A percentile compares a stretch with the other conserved stretches of the same genome.
These are phyloP conservation scores for Gortyna flavago DNA, from an alignment of 2,888 invertebrate species.

Conservation along the genomic window DNA sequence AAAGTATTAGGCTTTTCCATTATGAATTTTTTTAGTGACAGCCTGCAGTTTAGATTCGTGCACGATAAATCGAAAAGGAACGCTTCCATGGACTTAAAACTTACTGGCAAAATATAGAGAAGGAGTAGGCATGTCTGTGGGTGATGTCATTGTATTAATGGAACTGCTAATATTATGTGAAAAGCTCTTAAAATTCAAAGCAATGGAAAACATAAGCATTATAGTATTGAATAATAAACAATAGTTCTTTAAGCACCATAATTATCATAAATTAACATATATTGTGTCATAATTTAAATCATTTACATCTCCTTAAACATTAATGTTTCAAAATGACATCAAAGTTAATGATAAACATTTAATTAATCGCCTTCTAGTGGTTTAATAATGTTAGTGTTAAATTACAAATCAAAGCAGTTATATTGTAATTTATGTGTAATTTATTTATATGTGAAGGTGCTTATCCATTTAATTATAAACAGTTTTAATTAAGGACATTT, in stretches of 20 bases:
- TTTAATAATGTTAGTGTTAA: constrained; percentile 45
- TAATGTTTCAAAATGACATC: constrained; percentile 25
- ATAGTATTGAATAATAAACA: not conserved
- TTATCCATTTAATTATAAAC: not conserved
- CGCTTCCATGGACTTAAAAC: not conserved
- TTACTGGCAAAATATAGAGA: not conserved
- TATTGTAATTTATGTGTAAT: constrained; percentile 29
- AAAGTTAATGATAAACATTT: constrained; percentile 19
- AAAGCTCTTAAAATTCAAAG: not conserved
- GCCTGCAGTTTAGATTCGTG: not conserved
- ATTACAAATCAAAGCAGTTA: constrained; percentile 16
- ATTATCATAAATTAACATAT: constrained; percentile 12
- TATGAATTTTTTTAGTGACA: not conserved
- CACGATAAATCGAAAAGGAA: not conserved
- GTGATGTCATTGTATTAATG: not conserved
- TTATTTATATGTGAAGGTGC: constrained; percentile 36
- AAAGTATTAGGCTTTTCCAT: not conserved
- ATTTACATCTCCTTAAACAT: constrained; percentile 31
- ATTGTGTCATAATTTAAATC: not conserved
- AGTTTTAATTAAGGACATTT: not conserved
- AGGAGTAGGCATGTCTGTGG: not conserved
- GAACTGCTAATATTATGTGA: constrained; percentile 6
- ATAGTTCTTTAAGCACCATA: not conserved
- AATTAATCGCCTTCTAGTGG: constrained; percentile 42
- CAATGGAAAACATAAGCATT: constrained; percentile 1